Base-by-base conservation (phyloP, 2,113 vertebrate species). In the Sceloporus undulatus region DNA sequence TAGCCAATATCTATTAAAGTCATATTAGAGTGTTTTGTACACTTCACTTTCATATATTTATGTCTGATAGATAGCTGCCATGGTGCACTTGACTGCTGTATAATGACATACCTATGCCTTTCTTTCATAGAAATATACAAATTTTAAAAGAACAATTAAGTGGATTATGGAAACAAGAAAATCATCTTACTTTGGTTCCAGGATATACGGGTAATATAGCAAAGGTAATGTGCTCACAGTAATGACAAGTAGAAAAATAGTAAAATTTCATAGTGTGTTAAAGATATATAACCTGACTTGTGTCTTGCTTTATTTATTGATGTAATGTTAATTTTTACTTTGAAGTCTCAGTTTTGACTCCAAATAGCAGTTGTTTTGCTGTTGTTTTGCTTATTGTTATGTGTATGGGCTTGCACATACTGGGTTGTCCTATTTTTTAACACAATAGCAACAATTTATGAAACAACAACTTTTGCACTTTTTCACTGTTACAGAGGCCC, bases 171-270 rank as follows among this genome's bases (percentile, higher is more conserved):
- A 95, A 97, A 87, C 96, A 98, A 81, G 97, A 97, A 91, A 96
- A 96, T 88, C 95, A 93, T 90, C 94, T 98, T 91, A 97, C 95
- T 95, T 97, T 95, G 92, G 96, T 97, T 95, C 97, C 97, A 87
- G 98, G 97, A 96, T 96, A 96, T 95, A 97, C 98, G 94, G 97
- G 97, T 96, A 97, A 97, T 93, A 94, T 97, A 92, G 97, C 97
- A 95, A 98, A 97, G 97, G 98, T 99, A 95, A 96, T 93, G 2
- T 83, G 68, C 25, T 88, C 89, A 70, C 16, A 4, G 18, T 82
- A 85, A 21, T 56, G 23, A 65, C 13, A 86, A 85, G 59, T 16
- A 3, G n/a, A 3, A 79, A 25, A 21, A 19, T 27, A 79, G 6
- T 68, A 23, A 68, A 62, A 62, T 62, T 62, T 62, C 8, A 62